Conservation (phyloP, 2,113 vertebrate genomes). For the Cephalopholis sonnerati region DNA sequence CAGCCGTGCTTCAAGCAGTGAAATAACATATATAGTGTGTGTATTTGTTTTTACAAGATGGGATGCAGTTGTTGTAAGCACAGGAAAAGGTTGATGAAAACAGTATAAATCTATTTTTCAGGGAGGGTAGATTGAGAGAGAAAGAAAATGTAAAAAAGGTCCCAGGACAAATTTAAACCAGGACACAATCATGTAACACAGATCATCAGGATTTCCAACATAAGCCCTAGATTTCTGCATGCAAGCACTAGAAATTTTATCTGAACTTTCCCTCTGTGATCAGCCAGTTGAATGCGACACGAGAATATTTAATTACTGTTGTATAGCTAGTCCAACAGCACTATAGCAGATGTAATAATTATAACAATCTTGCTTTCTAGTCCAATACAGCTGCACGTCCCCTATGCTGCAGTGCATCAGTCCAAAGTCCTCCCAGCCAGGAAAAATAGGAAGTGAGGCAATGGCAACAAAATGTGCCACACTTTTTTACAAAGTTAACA, state of each 20-base stretch:
- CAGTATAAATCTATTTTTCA: neutral
- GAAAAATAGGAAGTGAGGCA: neutral
- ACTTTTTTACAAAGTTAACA: too few species aligned
- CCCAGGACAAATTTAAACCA: too few species aligned
- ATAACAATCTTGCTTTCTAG: neutral
- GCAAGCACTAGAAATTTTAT: neutral
- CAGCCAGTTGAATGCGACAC: neutral
- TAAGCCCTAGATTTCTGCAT: neutral
- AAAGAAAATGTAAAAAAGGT: neutral
- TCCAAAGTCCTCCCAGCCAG: neutral
- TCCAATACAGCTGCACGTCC: neutral
- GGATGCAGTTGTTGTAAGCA: neutral
- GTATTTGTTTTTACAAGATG: neutral
- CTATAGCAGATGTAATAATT: neutral
- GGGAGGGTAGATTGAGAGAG: neutral
- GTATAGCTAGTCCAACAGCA: neutral
- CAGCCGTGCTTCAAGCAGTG: conserved; percentile 67
- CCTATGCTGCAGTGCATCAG: neutral
- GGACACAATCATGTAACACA: neutral
- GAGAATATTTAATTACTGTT: neutral
- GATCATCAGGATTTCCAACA: neutral
- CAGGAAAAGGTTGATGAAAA: neutral
- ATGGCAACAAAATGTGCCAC: neutral
- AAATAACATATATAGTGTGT: neutral
- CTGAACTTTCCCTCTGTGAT: neutral